phyloP scores from a whole-genome alignment of 1,140 invertebrate genomes.

The Zaprionus tsacasi region DNA sequence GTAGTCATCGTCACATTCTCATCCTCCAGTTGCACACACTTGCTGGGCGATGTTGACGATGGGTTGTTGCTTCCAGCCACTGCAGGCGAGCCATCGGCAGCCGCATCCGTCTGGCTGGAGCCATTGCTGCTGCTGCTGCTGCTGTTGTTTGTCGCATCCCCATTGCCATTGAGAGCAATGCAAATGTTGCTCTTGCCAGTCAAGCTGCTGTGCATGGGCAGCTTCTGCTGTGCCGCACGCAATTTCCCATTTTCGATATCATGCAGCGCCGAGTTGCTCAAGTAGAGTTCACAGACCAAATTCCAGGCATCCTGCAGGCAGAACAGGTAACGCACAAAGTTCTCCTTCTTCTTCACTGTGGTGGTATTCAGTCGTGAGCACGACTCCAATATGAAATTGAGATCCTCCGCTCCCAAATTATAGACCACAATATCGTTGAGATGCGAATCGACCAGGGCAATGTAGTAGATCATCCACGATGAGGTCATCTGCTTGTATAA shows the following conservation, averaged over 20 bases:
- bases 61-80: background rate
- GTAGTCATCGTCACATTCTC: conserved; percentile 84
- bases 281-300: conserved; percentile 85
- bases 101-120: conserved; percentile 28
- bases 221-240: conserved; percentile 29
- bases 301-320: conserved; percentile 87
- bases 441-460: conserved; percentile 92
- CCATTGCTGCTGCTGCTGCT: conserved; percentile 35
- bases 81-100: conserved; percentile 26
- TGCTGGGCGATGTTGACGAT: conserved; percentile 68
- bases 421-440: conserved; percentile 87
- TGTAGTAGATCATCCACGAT: conserved; percentile 95
- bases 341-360: conserved; percentile 86
- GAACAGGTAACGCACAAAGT: conserved; percentile 86
- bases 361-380: conserved; percentile 85
- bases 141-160: conserved; percentile 38
- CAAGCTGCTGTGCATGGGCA: conserved; percentile 20
- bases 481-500: conserved; percentile 96
- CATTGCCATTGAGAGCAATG: conserved; percentile 68
- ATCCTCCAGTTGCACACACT: conserved; percentile 73
- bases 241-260: conserved; percentile 84
- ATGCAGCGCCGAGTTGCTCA: conserved; percentile 84
- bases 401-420: conserved; percentile 86
- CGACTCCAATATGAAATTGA: conserved; percentile 88
- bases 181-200: conserved; percentile 62